Evolutionary conservation across 1,140 invertebrate genomes (phyloP).

Genomic region (Maconellicoccus hirsutus): DNA sequence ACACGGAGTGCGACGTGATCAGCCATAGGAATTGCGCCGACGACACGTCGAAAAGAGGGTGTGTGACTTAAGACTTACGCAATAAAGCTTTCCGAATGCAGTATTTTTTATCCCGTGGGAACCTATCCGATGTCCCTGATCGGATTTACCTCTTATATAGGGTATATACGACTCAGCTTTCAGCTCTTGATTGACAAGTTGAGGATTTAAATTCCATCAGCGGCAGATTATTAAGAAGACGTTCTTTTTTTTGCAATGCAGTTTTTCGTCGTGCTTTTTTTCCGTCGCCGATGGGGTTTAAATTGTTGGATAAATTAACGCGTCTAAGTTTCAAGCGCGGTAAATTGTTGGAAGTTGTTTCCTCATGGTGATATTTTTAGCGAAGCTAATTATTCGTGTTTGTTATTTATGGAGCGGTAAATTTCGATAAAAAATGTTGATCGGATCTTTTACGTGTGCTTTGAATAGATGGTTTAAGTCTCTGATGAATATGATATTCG

Average conservation of each 20-base stretch:
- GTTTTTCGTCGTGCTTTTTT: no score
- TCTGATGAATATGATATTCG: no score
- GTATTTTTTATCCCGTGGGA: slow-evolving; percentile 3
- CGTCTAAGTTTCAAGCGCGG: no score
- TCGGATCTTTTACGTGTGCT: no score
- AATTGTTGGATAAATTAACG: no score
- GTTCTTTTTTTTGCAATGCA: neutral
- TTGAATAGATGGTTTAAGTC: no score
- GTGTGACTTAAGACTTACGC: neutral
- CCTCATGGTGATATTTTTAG: no score
- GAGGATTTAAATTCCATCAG: slow-evolving; percentile 8
- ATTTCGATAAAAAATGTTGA: no score
- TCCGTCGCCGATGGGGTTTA: no score
- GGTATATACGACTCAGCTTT: slow-evolving; percentile 7
- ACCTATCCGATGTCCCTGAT: slow-evolving; percentile 1
- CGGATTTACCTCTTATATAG: slow-evolving; percentile 1
- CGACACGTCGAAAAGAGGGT: neutral
- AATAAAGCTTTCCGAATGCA: slow-evolving; percentile 3
- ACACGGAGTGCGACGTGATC: neutral
- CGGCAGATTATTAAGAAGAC: neutral
- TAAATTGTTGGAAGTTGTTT: no score
- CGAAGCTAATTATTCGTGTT: no score
- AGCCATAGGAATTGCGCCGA: neutral
- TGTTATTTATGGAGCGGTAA: no score
- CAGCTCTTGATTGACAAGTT: neutral